Percentiles rank a stretch among this genome's conserved stretches.
Conservation (phyloP, 2,888 invertebrate genomes). For the Meloe dianella region DNA sequence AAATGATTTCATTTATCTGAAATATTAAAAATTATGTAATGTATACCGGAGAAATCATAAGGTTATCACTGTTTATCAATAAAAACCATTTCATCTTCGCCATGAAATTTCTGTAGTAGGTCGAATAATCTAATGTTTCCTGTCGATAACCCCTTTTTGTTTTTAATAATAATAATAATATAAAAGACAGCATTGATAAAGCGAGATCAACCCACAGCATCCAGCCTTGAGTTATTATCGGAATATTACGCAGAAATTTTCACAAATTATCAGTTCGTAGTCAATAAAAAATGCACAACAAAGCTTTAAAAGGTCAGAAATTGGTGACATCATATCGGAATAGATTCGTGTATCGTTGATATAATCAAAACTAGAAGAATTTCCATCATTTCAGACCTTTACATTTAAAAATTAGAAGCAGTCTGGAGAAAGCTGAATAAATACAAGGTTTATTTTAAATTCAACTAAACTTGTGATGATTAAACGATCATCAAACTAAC, state of each 20-base stretch:
- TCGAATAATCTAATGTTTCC: constrained; percentile 1
- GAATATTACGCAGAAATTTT: background rate
- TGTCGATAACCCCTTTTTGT: constrained; percentile 2
- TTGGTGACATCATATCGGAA: too few relatives aligned
- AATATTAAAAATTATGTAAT: background rate
- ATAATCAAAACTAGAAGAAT: too few relatives aligned
- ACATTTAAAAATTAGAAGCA: too few relatives aligned
- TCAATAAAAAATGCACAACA: constrained; percentile 1
- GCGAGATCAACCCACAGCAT: background rate
- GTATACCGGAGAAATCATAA: background rate
- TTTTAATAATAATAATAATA: background rate
- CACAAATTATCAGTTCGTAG: background rate
- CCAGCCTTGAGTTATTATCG: constrained; percentile 2
- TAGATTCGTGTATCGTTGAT: too few relatives aligned
- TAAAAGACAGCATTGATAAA: background rate
- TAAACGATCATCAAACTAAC: constrained; percentile 7
- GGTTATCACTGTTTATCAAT: background rate
- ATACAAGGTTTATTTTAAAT: constrained; percentile 1
- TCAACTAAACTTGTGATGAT: background rate
- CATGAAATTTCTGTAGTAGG: constrained; percentile 5
- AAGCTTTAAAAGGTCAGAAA: too few relatives aligned
- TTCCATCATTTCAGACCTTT: too few relatives aligned
- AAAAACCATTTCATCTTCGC: background rate
- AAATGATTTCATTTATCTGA: background rate
- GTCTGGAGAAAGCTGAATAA: too few relatives aligned